These are phyloP conservation scores for Stichopus chloronotus DNA, from an alignment of 35 echinoderm and acorn worm genomes.

Conservation along the genomic window DNA sequence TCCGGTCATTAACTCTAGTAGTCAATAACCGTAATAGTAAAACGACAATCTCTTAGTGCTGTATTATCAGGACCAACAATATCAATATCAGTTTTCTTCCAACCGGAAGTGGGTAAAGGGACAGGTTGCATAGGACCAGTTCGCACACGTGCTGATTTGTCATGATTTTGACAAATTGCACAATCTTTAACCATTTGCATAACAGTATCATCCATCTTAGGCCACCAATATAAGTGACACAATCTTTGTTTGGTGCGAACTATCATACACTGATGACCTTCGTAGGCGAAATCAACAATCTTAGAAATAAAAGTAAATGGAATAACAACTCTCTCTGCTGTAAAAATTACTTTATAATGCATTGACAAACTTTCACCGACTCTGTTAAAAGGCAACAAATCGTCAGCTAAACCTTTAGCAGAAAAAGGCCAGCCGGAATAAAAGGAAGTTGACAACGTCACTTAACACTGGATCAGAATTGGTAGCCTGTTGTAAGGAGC, in stretches of 20 bases:
- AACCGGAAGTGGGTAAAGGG: constrained; percentile 15
- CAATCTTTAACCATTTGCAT: constrained; percentile 47
- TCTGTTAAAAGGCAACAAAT: constrained; percentile 3
- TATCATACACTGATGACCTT: constrained; percentile 38
- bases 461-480: not conserved
- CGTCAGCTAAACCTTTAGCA: not conserved
- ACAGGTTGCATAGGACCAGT: constrained; percentile 24
- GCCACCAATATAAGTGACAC: constrained; percentile 33
- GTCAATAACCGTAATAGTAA: constrained; percentile 41
- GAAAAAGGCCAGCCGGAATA: not conserved
- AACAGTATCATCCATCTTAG: constrained; percentile 41
- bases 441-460: not conserved
- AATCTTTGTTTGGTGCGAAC: constrained; percentile 51
- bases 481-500: constrained; percentile 20
- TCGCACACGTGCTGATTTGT: constrained; percentile 10
- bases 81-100: constrained; percentile 48
- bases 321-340: constrained; percentile 1
- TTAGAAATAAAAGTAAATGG: too few species aligned
- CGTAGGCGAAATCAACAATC: constrained; percentile 15
- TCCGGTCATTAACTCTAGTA: not conserved
- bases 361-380: not conserved
- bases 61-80: constrained; percentile 50
- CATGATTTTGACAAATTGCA: constrained; percentile 25
- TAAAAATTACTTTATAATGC: constrained; percentile 47
- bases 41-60: constrained; percentile 1